These are phyloP conservation scores for Mirza zaza DNA, from an alignment of 2,113 vertebrate species.

Conservation along the genomic window DNA sequence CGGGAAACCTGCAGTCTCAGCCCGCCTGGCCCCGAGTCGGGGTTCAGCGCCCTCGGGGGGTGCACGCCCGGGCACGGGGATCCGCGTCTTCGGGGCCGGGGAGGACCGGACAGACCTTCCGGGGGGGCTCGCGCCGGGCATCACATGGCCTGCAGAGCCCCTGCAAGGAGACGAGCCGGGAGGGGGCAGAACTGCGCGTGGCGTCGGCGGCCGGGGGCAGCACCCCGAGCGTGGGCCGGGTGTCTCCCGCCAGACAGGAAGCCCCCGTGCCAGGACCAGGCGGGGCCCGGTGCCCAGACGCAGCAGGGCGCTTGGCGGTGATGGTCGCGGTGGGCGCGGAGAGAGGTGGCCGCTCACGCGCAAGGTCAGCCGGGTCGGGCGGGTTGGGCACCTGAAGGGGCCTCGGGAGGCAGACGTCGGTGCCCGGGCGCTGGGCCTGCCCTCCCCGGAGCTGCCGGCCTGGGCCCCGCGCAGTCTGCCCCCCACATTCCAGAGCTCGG, in stretches of 20 bases:
- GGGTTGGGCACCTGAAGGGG: neutral
- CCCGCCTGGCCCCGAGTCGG: neutral
- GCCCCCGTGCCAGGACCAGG: neutral
- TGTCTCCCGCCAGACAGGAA: neutral
- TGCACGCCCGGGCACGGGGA: no score
- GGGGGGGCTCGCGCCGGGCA: neutral
- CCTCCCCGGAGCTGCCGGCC: neutral
- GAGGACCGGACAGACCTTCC: neutral
- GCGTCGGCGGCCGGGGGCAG: neutral
- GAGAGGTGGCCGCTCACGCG: neutral
- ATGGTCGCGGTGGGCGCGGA: neutral
- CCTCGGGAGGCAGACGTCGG: neutral
- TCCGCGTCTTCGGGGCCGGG: neutral
- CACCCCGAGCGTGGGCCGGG: neutral
- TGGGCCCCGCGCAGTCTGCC: neutral
- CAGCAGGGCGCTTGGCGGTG: neutral
- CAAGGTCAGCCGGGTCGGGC: neutral
- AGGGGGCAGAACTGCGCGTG: neutral
- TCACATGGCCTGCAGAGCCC: neutral
- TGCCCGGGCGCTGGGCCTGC: neutral
- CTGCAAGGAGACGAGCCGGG: neutral
- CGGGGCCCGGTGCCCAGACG: neutral
- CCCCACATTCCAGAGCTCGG: neutral
- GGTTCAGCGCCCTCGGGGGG: neutral
- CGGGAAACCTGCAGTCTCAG: neutral